Percentiles rank a stretch among this genome's conserved stretches.
Conservation (phyloP, 2,113 vertebrate genomes). For the Pseudorasbora parva region DNA sequence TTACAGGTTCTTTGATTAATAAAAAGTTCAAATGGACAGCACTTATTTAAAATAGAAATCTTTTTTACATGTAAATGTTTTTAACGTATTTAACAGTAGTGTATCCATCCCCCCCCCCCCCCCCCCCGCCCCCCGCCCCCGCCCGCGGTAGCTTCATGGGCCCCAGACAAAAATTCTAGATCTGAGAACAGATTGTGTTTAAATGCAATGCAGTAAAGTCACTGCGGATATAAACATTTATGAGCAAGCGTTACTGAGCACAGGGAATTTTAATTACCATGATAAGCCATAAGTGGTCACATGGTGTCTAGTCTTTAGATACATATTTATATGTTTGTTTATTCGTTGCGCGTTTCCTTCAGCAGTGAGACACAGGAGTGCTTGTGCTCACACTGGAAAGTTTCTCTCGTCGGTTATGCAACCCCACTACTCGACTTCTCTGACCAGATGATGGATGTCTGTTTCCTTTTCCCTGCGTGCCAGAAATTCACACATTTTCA, state of each 20-base stretch:
- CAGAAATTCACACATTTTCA: slow-evolving; percentile 16
- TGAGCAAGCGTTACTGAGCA: not conserved
- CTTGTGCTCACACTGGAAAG: slow-evolving; percentile 58
- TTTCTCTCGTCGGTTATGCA: slow-evolving; percentile 57
- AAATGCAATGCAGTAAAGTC: not conserved
- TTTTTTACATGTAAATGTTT: not conserved
- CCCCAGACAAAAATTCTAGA: not conserved
- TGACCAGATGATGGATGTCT: slow-evolving; percentile 65
- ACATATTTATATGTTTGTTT: slow-evolving; percentile 2
- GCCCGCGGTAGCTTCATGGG: not conserved
- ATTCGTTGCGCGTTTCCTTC: not conserved
- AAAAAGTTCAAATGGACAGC: not conserved
- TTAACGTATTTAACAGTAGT: not conserved
- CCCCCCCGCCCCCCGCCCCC: too few species aligned
- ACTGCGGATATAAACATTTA: not conserved
- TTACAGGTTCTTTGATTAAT: not conserved
- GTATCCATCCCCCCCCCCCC: not conserved
- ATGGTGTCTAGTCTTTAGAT: not conserved
- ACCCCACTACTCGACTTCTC: slow-evolving; percentile 47
- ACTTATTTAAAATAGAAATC: not conserved
- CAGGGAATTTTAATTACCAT: not conserved
- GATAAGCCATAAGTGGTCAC: not conserved
- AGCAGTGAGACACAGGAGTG: slow-evolving; percentile 40
- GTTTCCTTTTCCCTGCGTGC: slow-evolving; percentile 28
- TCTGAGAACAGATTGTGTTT: not conserved